Base-by-base conservation (phyloP, 53 echinoderm and acorn worm genomes). In the Actinopyga echinites region DNA sequence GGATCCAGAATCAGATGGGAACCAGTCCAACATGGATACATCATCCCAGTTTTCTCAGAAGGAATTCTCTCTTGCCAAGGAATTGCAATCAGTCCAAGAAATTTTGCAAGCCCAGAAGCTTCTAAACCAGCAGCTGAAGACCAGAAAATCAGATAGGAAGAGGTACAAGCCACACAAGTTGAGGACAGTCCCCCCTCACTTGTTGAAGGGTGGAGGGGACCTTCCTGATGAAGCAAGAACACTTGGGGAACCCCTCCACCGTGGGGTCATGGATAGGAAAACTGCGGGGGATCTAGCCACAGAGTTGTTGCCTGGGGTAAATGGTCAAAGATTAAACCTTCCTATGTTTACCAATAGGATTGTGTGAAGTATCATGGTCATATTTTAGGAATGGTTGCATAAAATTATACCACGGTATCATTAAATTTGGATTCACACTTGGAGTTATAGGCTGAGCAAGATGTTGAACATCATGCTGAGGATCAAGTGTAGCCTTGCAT, bases 261-360 rank as follows among this genome's bases (percentile, higher is more conserved):
- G 95, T 1, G 95, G 95, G 57, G 85, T 93, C 56, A 87, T 91
- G 83, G 96, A 96, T 53, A 87, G 93, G 37, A 93, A 93, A 22
- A 69, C 91, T n/a, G 93, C 96, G 1, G 82, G 85, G 6, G 93
- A 93, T 10, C 85, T 96, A 69, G 96, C 96, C 37, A 65, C 93
- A 12, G 87, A 91, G 52, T 68, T 96, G 49, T 80, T 96, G n/a
- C 96, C 96, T 19, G 96, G 96, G 37, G 88, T 96, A 4, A 96
- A 87, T 73, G 96, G 96, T 52, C 91, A 90, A 52, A 91, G 93
- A 38, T 86, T 96, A 40, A 31, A 74, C 32, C 85, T 87, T 84
- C 95, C 95, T 22, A 34, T 85, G 9, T 85, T 80, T 73, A 54
- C 85, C 24, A 78, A 89, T 65, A 68, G 85, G 54, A 89, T 89